These are phyloP conservation scores for Micronisus gabar DNA, from an alignment of 2,113 vertebrate species.

Conservation along the genomic window DNA sequence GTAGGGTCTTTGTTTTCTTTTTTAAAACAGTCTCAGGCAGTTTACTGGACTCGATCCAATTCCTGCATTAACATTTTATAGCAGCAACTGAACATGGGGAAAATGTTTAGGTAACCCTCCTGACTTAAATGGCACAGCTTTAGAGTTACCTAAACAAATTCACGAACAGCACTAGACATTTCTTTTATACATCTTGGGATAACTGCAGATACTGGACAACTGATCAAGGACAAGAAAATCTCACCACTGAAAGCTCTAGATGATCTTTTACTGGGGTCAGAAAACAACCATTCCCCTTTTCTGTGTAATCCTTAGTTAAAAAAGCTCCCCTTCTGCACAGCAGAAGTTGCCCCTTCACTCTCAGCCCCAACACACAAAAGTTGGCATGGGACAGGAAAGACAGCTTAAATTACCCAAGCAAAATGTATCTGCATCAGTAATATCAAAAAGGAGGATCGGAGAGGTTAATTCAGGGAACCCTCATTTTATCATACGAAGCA, in stretches of 20 bases:
- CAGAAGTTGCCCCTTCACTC: neutral
- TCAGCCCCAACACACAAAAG: neutral
- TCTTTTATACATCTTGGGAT: neutral
- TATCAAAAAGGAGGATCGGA: neutral
- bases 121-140: constrained; percentile 16
- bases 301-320: neutral
- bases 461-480: neutral
- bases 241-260: neutral
- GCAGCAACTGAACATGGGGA: neutral
- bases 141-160: constrained; percentile 24
- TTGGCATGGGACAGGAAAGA: neutral
- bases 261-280: neutral
- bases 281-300: neutral
- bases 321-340: neutral
- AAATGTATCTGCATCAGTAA: neutral
- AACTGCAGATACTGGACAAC: neutral
- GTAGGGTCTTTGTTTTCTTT: neutral
- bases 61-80: constrained; percentile 43
- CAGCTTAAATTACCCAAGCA: neutral
- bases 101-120: constrained; percentile 51
- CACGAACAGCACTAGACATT: neutral
- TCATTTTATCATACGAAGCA: neutral
- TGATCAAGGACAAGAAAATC: neutral
- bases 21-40: neutral
- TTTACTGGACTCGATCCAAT: constrained; percentile 18